These are phyloP conservation scores for Heliconius hortense DNA, from an alignment of 2,888 invertebrate species.

Conservation along the genomic window DNA sequence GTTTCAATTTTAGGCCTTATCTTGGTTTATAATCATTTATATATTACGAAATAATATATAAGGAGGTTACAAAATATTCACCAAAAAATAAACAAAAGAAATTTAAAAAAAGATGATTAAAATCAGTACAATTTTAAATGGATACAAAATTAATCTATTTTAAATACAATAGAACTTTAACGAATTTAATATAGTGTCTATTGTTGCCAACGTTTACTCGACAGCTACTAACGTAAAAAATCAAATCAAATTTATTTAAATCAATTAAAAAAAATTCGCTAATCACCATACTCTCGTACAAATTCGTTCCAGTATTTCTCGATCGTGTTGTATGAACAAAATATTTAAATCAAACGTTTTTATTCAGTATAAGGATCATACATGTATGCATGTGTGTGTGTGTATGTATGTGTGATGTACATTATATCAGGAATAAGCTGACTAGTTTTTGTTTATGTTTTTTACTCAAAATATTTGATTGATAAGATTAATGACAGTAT, in stretches of 20 bases:
- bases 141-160: conserved; percentile 9
- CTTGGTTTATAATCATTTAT: too few species aligned
- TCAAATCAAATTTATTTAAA: conserved; percentile 24
- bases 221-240: conserved; percentile 5
- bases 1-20: too few species aligned
- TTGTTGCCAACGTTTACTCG: background rate
- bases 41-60: background rate
- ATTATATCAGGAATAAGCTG: background rate
- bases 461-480: background rate
- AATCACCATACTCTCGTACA: conserved; percentile 31
- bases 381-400: background rate
- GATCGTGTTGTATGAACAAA: conserved; percentile 25
- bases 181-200: conserved; percentile 10
- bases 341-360: conserved; percentile 18
- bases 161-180: conserved; percentile 16
- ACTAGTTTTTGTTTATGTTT: conserved; percentile 2
- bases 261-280: conserved; percentile 34
- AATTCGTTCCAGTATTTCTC: conserved; percentile 35
- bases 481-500: conserved; percentile 9
- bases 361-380: background rate
- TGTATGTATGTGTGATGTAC: background rate
- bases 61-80: background rate
- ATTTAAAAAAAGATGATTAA: background rate
- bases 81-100: background rate
- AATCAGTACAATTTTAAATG: background rate